A percentile compares a stretch with the other conserved stretches of the same genome.
These are phyloP conservation scores for Diloba caeruleocephala DNA, from an alignment of 2,888 invertebrate species.

Conservation along the genomic window DNA sequence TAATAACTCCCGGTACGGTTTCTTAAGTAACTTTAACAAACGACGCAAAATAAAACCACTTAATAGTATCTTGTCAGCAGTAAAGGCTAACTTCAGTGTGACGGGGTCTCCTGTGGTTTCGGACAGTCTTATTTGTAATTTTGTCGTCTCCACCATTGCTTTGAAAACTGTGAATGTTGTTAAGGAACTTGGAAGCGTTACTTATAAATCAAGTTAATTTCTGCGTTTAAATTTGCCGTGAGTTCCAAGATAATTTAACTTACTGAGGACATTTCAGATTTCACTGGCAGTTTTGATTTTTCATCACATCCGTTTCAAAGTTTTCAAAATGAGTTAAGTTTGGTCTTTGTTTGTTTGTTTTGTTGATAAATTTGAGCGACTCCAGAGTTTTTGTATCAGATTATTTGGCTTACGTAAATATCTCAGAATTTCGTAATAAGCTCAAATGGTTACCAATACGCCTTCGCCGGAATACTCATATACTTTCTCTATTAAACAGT, in stretches of 20 bases:
- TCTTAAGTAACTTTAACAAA: neutral
- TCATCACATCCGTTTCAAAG: constrained; percentile 22
- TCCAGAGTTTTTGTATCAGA: neutral
- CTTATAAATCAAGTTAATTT: constrained; percentile 44
- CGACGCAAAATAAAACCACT: constrained; percentile 10
- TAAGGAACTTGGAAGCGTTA: constrained; percentile 22
- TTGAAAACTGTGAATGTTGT: constrained; percentile 33
- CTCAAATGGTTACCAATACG: no score
- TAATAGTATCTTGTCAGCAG: constrained; percentile 12
- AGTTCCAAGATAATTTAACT: constrained; percentile 36
- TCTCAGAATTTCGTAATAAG: no score
- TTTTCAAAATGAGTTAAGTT: constrained; percentile 36
- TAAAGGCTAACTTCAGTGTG: constrained; percentile 18
- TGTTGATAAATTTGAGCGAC: neutral
- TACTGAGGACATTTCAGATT: constrained; percentile 16
- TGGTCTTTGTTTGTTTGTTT: constrained; percentile 1
- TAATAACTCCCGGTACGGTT: no score
- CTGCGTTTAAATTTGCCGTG: constrained; percentile 39
- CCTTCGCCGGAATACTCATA: no score
- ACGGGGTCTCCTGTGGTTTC: constrained; percentile 11
- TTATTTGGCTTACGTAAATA: neutral
- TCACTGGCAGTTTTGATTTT: constrained; percentile 28
- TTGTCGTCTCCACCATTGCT: constrained; percentile 6
- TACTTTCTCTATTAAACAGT: no score
- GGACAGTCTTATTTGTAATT: constrained; percentile 36